These are phyloP conservation scores for Corythornis cristatus DNA, from an alignment of 2,113 vertebrate species.

Conservation along the genomic window DNA sequence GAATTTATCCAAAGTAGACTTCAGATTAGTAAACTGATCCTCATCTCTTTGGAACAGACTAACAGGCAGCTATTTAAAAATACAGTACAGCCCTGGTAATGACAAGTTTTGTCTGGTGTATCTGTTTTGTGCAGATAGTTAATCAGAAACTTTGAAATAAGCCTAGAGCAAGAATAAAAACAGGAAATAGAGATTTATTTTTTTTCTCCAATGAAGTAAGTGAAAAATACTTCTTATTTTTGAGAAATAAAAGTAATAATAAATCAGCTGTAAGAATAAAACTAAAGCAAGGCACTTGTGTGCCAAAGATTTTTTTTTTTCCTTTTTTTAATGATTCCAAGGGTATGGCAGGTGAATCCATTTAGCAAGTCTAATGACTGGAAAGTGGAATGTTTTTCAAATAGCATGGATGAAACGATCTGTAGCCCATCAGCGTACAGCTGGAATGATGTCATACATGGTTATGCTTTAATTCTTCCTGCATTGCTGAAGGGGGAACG, in stretches of 20 bases:
- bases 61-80: conserved; percentile 11
- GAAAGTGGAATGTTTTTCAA: conserved; percentile 74
- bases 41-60: background rate
- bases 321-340: conserved; percentile 23
- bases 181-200: background rate
- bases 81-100: background rate
- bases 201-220: background rate
- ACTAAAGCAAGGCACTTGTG: background rate
- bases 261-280: background rate
- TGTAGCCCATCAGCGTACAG: conserved; percentile 66
- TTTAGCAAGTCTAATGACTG: conserved; percentile 72
- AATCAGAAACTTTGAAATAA: conserved; percentile 8
- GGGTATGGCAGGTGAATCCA: conserved; percentile 60
- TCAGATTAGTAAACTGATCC: background rate
- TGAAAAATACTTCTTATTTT: background rate
- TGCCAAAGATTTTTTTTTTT: conserved; percentile 2
- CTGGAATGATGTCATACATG: conserved; percentile 76
- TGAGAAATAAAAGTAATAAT: background rate
- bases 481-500: conserved; percentile 56
- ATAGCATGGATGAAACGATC: conserved; percentile 57
- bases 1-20: conserved; percentile 44
- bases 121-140: background rate
- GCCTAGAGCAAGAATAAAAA: background rate
- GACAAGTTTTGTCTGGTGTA: background rate
- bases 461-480: conserved; percentile 76